These are phyloP conservation scores for Stramonita haemastoma DNA, from an alignment of 2,888 invertebrate species.

Conservation along the genomic window DNA sequence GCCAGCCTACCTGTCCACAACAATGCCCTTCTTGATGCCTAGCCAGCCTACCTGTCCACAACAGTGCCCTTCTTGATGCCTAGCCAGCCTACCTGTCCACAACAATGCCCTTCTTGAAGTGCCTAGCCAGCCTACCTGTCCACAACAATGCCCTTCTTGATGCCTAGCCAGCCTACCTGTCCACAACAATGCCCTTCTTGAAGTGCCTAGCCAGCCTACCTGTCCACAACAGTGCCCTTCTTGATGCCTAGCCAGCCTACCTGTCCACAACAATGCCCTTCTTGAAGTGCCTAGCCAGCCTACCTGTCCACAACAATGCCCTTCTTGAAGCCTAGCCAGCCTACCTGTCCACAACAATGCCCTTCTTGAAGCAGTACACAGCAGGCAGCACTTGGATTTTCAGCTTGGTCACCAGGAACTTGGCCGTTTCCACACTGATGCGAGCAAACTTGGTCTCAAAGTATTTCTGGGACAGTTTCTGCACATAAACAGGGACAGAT, in stretches of 20 bases:
- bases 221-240: constrained; percentile 73
- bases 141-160: constrained; percentile 71
- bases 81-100: constrained; percentile 75
- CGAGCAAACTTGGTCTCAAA: constrained; percentile 75
- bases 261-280: constrained; percentile 73
- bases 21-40: constrained; percentile 72
- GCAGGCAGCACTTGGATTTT: constrained; percentile 73
- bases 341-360: constrained; percentile 73
- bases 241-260: constrained; percentile 74
- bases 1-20: constrained; percentile 74
- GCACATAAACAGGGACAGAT: constrained; percentile 46
- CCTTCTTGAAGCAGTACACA: constrained; percentile 72
- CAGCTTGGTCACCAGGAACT: constrained; percentile 73
- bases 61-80: constrained; percentile 73
- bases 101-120: constrained; percentile 72
- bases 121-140: no score
- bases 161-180: constrained; percentile 75
- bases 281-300: constrained; percentile 55
- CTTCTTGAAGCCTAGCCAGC: no score
- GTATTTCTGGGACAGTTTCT: constrained; percentile 71
- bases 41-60: constrained; percentile 74
- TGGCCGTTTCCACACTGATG: constrained; percentile 73
- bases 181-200: constrained; percentile 71
- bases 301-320: no score
- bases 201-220: no score